phyloP scores from a whole-genome alignment of 2,888 invertebrate genomes.

The Orchesella flavescens region DNA sequence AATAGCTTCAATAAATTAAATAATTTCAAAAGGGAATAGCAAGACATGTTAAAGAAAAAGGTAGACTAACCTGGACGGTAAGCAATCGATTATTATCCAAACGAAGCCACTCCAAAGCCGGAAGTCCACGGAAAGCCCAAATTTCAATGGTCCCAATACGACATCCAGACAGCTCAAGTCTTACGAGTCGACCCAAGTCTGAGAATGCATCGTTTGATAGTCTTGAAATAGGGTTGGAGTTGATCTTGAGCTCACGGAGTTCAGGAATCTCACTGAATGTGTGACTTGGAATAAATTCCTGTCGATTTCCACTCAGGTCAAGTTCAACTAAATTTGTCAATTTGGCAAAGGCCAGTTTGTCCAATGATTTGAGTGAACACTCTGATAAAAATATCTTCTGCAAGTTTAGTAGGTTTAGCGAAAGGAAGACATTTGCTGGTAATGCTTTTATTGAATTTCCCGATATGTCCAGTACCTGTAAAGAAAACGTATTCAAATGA shows the following conservation, averaged over 20 bases:
- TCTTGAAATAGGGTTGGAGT: conserved; percentile 83
- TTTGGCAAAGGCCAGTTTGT: conserved; percentile 84
- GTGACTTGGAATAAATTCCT: conserved; percentile 82
- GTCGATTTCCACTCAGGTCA: conserved; percentile 84
- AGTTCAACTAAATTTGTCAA: conserved; percentile 87
- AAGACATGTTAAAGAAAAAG: neutral
- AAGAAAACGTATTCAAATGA: conserved; percentile 18
- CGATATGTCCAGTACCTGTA: conserved; percentile 81
- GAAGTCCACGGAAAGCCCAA: conserved; percentile 83
- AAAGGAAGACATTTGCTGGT: conserved; percentile 83
- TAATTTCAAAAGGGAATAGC: conserved; percentile 18
- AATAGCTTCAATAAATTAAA: conserved; percentile 9
- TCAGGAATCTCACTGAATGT: conserved; percentile 83
- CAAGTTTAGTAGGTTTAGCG: conserved; percentile 84
- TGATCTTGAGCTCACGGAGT: conserved; percentile 83
- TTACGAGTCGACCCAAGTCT: conserved; percentile 79
- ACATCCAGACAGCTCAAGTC: conserved; percentile 84
- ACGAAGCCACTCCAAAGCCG: conserved; percentile 85
- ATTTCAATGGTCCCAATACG: conserved; percentile 81
- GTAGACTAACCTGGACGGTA: conserved; percentile 72
- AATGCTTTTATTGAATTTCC: conserved; percentile 82
- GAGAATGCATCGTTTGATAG: conserved; percentile 80
- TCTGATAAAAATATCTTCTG: conserved; percentile 85
- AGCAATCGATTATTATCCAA: conserved; percentile 84
- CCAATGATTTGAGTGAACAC: conserved; percentile 82